Conservation (phyloP, 2,888 invertebrate genomes). For the Helicoverpa assulta region DNA sequence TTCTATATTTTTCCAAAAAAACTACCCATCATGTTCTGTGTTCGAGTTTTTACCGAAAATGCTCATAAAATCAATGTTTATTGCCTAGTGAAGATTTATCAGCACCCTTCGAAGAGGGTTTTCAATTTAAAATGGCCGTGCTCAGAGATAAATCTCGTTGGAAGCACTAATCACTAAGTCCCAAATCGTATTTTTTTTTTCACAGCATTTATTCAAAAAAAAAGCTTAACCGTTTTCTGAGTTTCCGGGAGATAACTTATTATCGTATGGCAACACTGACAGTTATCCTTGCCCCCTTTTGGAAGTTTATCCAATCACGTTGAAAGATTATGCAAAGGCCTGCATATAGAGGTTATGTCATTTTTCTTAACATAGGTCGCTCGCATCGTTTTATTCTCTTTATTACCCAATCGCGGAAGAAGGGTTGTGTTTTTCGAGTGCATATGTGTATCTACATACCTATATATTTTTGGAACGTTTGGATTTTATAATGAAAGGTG, state of each 20-base stretch:
- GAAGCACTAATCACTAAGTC: slow-evolving; percentile 34
- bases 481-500: no score
- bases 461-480: no score
- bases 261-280: slow-evolving; percentile 28
- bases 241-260: slow-evolving; percentile 25
- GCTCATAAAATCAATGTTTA: slow-evolving; percentile 29
- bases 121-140: slow-evolving; percentile 49
- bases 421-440: no score
- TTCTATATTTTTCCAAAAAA: no score
- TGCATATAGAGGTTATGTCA: slow-evolving; percentile 5
- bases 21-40: no score
- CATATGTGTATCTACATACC: no score
- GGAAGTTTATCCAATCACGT: slow-evolving; percentile 49
- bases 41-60: slow-evolving; percentile 19
- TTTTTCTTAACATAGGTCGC: slow-evolving; percentile 19
- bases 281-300: slow-evolving; percentile 27
- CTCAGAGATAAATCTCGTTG: slow-evolving; percentile 43
- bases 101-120: slow-evolving; percentile 36
- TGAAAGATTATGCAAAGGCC: slow-evolving; percentile 54
- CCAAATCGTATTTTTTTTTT: slow-evolving; percentile 34
- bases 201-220: slow-evolving; percentile 35
- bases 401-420: no score
- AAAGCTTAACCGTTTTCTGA: slow-evolving; percentile 22
- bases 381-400: background rate
- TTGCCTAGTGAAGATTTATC: slow-evolving; percentile 45